These are phyloP conservation scores for Myotis myotis DNA, from an alignment of 2,797 vertebrate genomes.

Conservation along the genomic window DNA sequence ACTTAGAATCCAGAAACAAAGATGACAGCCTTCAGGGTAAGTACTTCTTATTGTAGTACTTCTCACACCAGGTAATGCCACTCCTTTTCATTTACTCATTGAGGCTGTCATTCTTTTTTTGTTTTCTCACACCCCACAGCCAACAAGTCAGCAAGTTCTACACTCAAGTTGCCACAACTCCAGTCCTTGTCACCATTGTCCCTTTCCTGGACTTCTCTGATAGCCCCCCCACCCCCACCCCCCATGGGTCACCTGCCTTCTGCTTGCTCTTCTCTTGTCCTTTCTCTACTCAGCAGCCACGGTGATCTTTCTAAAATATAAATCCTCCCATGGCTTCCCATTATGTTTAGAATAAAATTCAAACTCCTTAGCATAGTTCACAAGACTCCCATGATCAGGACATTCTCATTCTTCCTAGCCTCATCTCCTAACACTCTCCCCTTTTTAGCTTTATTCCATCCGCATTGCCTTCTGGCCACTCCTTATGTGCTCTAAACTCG, in stretches of 20 bases:
- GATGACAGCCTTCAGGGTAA: not conserved
- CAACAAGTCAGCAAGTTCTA: not conserved
- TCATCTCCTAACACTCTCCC: not conserved
- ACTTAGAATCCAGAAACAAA: not conserved
- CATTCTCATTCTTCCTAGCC: too few relatives aligned
- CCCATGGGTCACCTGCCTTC: too few relatives aligned
- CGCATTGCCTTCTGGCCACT: not conserved
- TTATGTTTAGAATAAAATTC: not conserved
- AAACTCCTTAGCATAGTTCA: not conserved
- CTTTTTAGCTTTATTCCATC: not conserved
- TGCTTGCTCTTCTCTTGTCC: not conserved
- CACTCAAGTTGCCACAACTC: not conserved
- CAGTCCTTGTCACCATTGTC: too few relatives aligned
- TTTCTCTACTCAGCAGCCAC: not conserved
- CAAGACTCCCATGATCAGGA: not conserved
- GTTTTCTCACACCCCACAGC: not conserved
- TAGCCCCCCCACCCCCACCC: not conserved
- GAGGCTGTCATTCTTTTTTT: not conserved
- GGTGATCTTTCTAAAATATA: not conserved
- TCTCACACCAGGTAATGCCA: not conserved
- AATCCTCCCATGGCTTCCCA: not conserved
- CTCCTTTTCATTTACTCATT: not conserved
- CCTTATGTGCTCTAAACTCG: not conserved
- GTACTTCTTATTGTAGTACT: not conserved
- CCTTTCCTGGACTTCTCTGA: not conserved